phyloP scores from a whole-genome alignment of 1,140 invertebrate species.

The Drosophila virilis region DNA sequence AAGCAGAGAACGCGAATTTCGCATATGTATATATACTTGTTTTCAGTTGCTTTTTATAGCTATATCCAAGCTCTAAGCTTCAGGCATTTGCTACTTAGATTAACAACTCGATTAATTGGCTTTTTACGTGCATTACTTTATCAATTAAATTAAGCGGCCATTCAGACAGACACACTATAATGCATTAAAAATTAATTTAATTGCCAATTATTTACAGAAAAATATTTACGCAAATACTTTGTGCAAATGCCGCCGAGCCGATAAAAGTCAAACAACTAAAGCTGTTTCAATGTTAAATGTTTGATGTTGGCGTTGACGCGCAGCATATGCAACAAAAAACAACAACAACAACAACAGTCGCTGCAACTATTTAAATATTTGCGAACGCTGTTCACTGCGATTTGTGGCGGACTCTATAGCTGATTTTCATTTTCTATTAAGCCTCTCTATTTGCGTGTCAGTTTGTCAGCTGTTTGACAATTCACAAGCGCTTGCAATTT shows the following conservation, averaged over 20 bases:
- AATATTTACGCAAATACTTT: constrained; percentile 54
- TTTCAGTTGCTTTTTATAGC: no score
- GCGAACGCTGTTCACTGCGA: constrained; percentile 8
- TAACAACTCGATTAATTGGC: background rate
- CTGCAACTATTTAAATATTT: constrained; percentile 41
- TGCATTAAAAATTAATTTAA: constrained; percentile 63
- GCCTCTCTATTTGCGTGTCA: constrained; percentile 19
- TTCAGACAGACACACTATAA: background rate
- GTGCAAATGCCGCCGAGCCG: constrained; percentile 61
- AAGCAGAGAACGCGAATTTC: no score
- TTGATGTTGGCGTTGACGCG: constrained; percentile 39
- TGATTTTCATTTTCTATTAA: background rate
- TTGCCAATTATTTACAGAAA: constrained; percentile 63
- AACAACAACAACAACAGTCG: constrained; percentile 15
- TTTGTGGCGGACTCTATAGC: constrained; percentile 4
- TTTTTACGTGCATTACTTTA: background rate
- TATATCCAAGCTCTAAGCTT: no score
- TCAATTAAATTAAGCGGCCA: constrained; percentile 11
- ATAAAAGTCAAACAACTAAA: constrained; percentile 68
- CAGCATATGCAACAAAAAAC: constrained; percentile 14
- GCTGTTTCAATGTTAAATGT: constrained; percentile 41
- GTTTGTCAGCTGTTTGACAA: constrained; percentile 33
- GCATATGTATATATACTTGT: no score
- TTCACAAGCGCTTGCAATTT: constrained; percentile 49
- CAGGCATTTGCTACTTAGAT: no score